Evolutionary conservation across 2,888 invertebrate species (phyloP).

Genomic region (Eristalis arbustorum): DNA sequence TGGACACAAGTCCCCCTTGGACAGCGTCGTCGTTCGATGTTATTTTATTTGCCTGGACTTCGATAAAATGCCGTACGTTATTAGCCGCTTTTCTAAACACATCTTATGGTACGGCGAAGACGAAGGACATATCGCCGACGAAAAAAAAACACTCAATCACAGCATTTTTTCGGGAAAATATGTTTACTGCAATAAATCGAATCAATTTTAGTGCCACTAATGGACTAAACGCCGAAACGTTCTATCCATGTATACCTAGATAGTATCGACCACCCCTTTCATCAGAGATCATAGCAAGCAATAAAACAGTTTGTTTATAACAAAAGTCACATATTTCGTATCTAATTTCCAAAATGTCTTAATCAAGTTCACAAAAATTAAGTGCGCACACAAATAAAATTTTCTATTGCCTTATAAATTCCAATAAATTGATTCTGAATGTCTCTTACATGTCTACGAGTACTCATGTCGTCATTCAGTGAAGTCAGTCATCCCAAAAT

Average conservation of each 20-base stretch:
- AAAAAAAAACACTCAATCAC: neutral
- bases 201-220: neutral
- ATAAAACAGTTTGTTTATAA: constrained; percentile 36
- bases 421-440: constrained; percentile 69
- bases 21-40: too few relatives aligned
- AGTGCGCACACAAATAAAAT: constrained; percentile 66
- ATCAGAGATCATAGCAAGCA: constrained; percentile 9
- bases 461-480: neutral
- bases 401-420: constrained; percentile 68
- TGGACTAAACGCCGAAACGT: neutral
- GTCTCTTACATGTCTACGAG: constrained; percentile 49
- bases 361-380: constrained; percentile 68
- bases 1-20: too few relatives aligned
- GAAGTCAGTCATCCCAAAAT: neutral
- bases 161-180: neutral
- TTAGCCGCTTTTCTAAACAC: too few relatives aligned
- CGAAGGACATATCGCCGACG: neutral
- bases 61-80: too few relatives aligned
- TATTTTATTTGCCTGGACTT: too few relatives aligned
- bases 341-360: constrained; percentile 49
- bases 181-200: constrained; percentile 15
- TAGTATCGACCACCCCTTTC: neutral
- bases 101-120: too few relatives aligned
- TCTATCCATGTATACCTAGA: neutral
- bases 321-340: constrained; percentile 12